Evolutionary conservation across 2,113 vertebrate genomes (phyloP).

Genomic region (Junco hyemalis): DNA sequence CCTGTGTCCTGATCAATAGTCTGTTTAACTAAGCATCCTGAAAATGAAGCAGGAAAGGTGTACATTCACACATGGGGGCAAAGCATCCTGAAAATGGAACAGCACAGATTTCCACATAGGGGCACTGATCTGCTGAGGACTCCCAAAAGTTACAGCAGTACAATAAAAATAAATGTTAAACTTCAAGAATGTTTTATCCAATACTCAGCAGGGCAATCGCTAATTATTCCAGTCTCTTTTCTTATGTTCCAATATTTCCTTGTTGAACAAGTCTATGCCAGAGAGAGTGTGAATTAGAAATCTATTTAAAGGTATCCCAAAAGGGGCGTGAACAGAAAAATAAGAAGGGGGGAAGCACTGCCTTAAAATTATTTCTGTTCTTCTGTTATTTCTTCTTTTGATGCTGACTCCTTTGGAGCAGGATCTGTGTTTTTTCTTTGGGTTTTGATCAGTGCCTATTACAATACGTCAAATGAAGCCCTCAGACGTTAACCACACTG

Average conservation of each 20-base stretch:
- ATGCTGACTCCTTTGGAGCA: not conserved
- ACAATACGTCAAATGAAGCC: slow-evolving; percentile 43
- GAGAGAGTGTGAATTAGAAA: not conserved
- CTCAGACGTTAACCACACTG: slow-evolving; percentile 48
- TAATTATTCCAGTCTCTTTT: not conserved
- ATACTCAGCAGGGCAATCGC: not conserved
- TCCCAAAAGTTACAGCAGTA: not conserved
- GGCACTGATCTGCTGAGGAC: not conserved
- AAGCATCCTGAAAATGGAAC: not conserved
- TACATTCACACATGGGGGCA: not conserved
- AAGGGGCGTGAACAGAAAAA: not conserved
- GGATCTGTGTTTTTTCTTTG: not conserved
- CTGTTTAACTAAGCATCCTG: not conserved
- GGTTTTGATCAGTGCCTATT: slow-evolving; percentile 45
- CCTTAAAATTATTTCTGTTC: slow-evolving; percentile 5
- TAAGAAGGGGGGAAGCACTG: not conserved
- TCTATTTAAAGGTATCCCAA: not conserved
- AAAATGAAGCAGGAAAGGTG: not conserved
- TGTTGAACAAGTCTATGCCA: not conserved
- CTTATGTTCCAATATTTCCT: not conserved
- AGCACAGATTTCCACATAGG: not conserved
- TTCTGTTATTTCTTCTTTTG: slow-evolving; percentile 28
- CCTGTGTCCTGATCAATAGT: not conserved
- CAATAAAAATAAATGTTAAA: not conserved
- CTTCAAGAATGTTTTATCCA: not conserved